Evolutionary conservation across 1,140 invertebrate genomes (phyloP), one percentile per base, ranked within the genome.

Genomic region (Drosophila burlai): DNA sequence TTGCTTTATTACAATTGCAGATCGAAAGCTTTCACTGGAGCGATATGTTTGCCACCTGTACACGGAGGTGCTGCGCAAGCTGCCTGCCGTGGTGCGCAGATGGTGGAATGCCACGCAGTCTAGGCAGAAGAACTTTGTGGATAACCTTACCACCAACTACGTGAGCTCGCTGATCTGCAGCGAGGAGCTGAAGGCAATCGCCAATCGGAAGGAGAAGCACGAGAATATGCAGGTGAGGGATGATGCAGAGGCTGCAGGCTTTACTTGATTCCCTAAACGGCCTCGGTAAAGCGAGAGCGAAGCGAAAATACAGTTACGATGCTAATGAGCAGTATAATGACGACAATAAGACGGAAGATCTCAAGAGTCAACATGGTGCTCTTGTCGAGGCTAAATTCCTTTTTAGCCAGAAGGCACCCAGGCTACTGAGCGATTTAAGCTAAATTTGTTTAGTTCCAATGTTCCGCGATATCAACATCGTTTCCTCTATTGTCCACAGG

Each of bases 91-190:
- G 52, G 95, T 97, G 4, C 94, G 97, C 21, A 95, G 96, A 82
- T 98, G 97, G 97, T 98, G 96, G 95, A 95, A 95, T 60, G 94
- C 95, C 46, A 92, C 94, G 4, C 96, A 97, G 26, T 95, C 96
- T 59, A 94, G 95, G 80, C 94, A 95, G 11, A 94, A 95, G 40
- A 94, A 94, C 55, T 94, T 96, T 59, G 95, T 98, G 6, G 97
- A 98, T 76, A 95, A 94, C 91, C 95, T 97, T 26, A 98, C 97
- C 10, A 94, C 94, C 1, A 94, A 95, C 63, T 96, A 96, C 91
- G 95, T 98, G 4, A 97, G 97, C 75, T 95, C 95, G 4, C 86
- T 95, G 31, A 93, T 98, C 16, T 96, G 95, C 83, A 92, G 94
- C 43, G 94, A 96, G 77, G 97, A 98, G 93, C 93, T 98, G 18